phyloP scores from a whole-genome alignment of 2,797 vertebrate genomes.

The Cyclopterus lumpus region DNA sequence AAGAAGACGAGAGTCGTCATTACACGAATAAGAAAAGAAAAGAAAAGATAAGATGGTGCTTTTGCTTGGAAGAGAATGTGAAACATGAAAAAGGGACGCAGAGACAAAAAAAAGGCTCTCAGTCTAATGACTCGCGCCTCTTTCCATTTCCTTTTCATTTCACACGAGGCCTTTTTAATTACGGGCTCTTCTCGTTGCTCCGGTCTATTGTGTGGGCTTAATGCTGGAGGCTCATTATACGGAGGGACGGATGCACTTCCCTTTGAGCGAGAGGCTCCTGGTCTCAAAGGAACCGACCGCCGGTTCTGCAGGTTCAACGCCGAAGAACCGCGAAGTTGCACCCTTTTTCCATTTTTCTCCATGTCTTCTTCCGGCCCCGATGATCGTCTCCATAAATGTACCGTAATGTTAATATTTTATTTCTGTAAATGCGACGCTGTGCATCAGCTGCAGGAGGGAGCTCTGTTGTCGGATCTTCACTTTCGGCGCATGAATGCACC shows the following conservation, averaged over 20 bases:
- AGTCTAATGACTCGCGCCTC: conserved; percentile 61
- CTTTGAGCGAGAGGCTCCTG: background rate
- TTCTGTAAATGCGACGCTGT: no score
- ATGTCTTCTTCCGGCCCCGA: no score
- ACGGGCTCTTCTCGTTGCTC: conserved; percentile 48
- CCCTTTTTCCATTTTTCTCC: no score
- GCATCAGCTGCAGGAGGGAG: no score
- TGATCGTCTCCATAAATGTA: no score
- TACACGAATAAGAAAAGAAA: conserved; percentile 61
- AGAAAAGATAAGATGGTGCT: background rate
- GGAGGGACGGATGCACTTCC: conserved; percentile 29
- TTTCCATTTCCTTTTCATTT: conserved; percentile 60
- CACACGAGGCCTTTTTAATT: conserved; percentile 70
- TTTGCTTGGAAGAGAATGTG: conserved; percentile 50
- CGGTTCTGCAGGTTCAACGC: background rate
- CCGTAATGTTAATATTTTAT: no score
- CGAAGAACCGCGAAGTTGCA: no score
- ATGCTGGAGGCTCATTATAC: conserved; percentile 31
- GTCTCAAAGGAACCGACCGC: background rate
- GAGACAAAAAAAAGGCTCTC: conserved; percentile 52
- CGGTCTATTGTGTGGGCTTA: conserved; percentile 54
- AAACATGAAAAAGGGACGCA: conserved; percentile 60
- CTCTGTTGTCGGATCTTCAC: background rate
- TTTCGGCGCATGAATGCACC: conserved; percentile 3
- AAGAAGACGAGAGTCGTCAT: conserved; percentile 62